Evolutionary conservation across 1,140 invertebrate genomes (phyloP).

Genomic region (Microplitis mediator): DNA sequence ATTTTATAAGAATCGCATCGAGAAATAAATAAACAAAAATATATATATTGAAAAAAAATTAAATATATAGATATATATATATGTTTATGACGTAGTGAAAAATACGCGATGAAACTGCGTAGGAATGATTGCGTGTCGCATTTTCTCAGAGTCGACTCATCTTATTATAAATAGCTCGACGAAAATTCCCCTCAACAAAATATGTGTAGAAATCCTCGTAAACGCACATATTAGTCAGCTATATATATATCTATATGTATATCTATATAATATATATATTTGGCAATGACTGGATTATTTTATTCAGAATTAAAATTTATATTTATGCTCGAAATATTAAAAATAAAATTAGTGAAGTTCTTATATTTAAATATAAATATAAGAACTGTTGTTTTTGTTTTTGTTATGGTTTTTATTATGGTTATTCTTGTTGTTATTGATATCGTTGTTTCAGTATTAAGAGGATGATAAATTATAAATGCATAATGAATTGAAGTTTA

Average conservation of each 20-base stretch:
- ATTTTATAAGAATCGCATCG: background rate
- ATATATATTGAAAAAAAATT: background rate
- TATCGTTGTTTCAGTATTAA: too few species aligned
- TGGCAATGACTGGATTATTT: background rate
- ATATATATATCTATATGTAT: background rate
- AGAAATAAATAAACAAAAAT: background rate
- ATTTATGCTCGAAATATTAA: too few species aligned
- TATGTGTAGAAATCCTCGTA: background rate
- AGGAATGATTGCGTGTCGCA: constrained; percentile 8
- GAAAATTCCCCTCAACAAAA: constrained; percentile 10
- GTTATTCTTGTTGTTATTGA: too few species aligned
- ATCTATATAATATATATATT: background rate
- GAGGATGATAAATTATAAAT: too few species aligned
- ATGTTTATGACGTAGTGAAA: background rate
- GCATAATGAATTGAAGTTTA: background rate
- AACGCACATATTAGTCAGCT: background rate
- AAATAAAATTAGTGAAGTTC: too few species aligned
- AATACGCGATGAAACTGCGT: constrained; percentile 8
- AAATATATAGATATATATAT: background rate
- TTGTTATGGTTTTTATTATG: too few species aligned
- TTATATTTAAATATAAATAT: too few species aligned
- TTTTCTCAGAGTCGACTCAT: constrained; percentile 5
- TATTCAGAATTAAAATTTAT: too few species aligned
- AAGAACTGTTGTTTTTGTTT: too few species aligned
- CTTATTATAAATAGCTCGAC: constrained; percentile 4